Evolutionary conservation across 2,113 vertebrate species (phyloP).

Genomic region (Chamaetylas fuelleborni): DNA sequence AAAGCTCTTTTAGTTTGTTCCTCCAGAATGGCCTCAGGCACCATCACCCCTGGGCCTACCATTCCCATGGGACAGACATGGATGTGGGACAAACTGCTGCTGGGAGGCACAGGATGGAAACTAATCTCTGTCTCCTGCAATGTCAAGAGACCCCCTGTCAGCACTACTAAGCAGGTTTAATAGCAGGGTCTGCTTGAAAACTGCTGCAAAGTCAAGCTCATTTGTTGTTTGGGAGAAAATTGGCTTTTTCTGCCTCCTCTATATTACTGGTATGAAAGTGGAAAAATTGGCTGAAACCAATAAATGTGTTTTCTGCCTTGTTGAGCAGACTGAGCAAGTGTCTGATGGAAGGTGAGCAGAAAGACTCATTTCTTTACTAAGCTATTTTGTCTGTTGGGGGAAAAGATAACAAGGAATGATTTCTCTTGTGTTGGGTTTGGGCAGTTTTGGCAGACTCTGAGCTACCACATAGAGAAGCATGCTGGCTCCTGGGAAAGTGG

Average conservation of each 20-base stretch:
- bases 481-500: background rate
- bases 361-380: background rate
- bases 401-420: background rate
- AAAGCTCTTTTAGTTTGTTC: background rate
- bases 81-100: fast-evolving
- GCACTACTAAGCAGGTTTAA: background rate
- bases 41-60: background rate
- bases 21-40: background rate
- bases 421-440: background rate
- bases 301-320: background rate
- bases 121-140: background rate
- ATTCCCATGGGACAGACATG: background rate
- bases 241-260: background rate
- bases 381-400: background rate
- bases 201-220: background rate
- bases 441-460: background rate
- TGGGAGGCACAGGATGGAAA: background rate
- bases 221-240: background rate
- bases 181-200: background rate
- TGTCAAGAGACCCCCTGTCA: background rate
- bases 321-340: background rate
- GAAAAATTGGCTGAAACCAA: background rate
- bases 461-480: background rate
- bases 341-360: background rate
- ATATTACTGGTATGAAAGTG: background rate